Evolutionary conservation across 30 jellyfish, hydroid and myxozoan species (phyloP).

Genomic region (Pseudorhiza aurosa): DNA sequence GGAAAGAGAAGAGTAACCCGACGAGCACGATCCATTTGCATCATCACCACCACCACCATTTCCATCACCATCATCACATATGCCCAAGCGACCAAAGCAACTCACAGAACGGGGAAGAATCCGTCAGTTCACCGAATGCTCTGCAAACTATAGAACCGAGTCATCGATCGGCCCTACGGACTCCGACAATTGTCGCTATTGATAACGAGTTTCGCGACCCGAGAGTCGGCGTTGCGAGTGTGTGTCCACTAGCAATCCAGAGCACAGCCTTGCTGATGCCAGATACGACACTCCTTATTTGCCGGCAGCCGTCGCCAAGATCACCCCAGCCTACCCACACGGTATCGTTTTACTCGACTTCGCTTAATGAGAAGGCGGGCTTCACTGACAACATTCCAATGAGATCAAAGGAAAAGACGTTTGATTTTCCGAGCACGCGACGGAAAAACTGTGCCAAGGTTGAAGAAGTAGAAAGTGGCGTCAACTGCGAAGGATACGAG

Average conservation of each 20-base stretch:
- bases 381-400: conserved; percentile 43
- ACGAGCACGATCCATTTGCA: conserved; percentile 87
- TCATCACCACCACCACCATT: conserved; percentile 98
- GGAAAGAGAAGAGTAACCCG: conserved; percentile 33
- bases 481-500: conserved; percentile 53
- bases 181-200: conserved; percentile 66
- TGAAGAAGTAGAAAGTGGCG: conserved; percentile 51
- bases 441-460: conserved; percentile 41
- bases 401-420: conserved; percentile 20
- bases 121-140: conserved; percentile 26
- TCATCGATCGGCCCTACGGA: conserved; percentile 35
- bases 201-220: conserved; percentile 60
- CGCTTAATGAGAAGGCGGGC: conserved; percentile 46
- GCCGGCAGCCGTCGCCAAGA: conserved; percentile 80
- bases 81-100: conserved; percentile 43
- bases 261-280: conserved; percentile 93
- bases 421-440: conserved; percentile 26
- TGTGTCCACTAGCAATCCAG: conserved; percentile 60
- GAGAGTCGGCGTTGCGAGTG: conserved; percentile 47
- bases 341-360: conserved; percentile 82
- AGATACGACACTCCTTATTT: conserved; percentile 88
- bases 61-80: conserved; percentile 95
- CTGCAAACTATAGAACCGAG: conserved; percentile 30
- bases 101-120: conserved; percentile 34
- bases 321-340: conserved; percentile 81